A percentile compares a stretch with the other conserved stretches of the same genome.
These are phyloP conservation scores for Phataginus tetradactyla DNA, from an alignment of 2,797 vertebrate species.

Conservation along the genomic window DNA sequence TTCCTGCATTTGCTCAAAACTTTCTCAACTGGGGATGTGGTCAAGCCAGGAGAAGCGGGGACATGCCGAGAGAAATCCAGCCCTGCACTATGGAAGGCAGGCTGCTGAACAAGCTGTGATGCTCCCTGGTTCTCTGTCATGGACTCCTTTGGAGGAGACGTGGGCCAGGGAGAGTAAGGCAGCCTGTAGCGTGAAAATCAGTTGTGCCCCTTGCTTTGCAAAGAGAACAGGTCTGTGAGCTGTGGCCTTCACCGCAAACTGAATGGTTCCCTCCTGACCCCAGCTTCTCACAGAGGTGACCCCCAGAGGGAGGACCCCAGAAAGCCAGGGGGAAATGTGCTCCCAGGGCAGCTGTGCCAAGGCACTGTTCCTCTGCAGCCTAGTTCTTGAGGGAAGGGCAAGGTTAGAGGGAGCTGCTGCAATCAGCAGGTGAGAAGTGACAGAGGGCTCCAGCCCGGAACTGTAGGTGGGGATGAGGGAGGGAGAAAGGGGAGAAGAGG, in stretches of 20 bases:
- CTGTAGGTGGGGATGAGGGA: not conserved
- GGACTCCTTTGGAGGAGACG: not conserved
- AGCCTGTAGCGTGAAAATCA: not conserved
- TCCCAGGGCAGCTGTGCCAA: not conserved
- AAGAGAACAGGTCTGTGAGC: not conserved
- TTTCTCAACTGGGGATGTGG: not conserved
- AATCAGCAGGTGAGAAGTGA: not conserved
- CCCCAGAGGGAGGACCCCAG: not conserved
- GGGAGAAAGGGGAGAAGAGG: too few relatives aligned
- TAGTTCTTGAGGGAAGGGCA: not conserved
- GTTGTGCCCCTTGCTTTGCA: not conserved
- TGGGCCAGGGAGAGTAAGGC: not conserved
- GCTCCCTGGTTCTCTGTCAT: not conserved
- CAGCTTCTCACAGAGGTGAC: not conserved
- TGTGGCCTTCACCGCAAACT: not conserved
- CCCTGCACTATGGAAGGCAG: not conserved
- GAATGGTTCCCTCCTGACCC: not conserved
- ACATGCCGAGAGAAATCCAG: not conserved
- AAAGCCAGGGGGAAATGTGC: not conserved
- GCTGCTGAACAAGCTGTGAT: not conserved
- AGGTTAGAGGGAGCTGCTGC: too few relatives aligned
- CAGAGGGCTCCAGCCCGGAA: too few relatives aligned
- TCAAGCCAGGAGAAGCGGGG: not conserved
- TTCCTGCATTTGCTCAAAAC: not conserved
- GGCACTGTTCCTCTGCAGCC: not conserved